phyloP scores from a whole-genome alignment of 2,888 invertebrate genomes.

The Xestia ashworthii region DNA sequence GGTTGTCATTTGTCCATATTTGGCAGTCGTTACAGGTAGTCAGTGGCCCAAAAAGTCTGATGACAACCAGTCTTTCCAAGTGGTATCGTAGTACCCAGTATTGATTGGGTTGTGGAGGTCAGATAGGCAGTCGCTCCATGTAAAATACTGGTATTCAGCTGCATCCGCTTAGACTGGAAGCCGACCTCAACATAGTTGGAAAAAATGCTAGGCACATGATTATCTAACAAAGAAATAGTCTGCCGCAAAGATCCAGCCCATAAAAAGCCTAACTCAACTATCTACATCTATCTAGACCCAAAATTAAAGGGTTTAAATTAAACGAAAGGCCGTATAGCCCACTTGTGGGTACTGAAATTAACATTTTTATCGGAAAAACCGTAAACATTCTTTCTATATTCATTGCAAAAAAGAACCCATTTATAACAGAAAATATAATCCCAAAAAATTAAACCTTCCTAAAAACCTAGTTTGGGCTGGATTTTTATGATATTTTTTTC shows the following conservation, averaged over 20 bases:
- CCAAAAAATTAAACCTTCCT: not conserved
- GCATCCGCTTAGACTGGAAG: too few species aligned
- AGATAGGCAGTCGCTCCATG: too few species aligned
- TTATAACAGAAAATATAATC: conserved; percentile 9
- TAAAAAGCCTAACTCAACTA: not conserved
- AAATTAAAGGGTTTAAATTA: not conserved
- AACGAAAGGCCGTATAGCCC: not conserved
- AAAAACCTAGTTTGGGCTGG: not conserved
- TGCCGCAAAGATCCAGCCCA: not conserved
- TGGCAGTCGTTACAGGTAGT: too few species aligned
- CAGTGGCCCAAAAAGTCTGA: too few species aligned
- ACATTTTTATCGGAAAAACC: conserved; percentile 7
- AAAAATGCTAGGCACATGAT: too few species aligned
- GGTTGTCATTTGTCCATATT: too few species aligned
- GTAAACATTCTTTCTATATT: conserved; percentile 1
- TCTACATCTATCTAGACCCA: not conserved
- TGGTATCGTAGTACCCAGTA: too few species aligned
- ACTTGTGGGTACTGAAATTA: conserved; percentile 25
- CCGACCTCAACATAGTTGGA: too few species aligned
- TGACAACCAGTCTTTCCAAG: too few species aligned
- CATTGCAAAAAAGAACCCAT: conserved; percentile 6
- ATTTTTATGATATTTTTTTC: not conserved
- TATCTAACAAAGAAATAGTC: not conserved
- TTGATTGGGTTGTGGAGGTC: too few species aligned
- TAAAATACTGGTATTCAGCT: too few species aligned